Evolutionary conservation across 2,888 invertebrate genomes (phyloP).

Genomic region (Idaea aversata): DNA sequence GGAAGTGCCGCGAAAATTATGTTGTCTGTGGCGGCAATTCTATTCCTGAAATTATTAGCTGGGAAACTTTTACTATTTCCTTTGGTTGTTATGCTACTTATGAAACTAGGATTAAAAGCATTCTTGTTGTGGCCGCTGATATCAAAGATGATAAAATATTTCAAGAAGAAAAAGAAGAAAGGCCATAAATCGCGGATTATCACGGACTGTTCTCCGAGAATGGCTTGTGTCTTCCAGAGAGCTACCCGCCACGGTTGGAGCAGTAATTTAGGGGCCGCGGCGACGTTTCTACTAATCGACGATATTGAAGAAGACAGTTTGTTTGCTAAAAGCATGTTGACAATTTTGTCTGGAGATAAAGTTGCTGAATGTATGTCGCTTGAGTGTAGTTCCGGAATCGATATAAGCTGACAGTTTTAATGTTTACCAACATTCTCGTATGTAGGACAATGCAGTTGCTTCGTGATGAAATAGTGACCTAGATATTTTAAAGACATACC

Average conservation of each 20-base stretch:
- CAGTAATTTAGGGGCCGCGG: conserved; percentile 64
- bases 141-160: conserved; percentile 67
- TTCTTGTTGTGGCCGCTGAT: conserved; percentile 71
- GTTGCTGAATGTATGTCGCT: conserved; percentile 73
- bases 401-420: conserved; percentile 69
- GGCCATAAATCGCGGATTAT: conserved; percentile 58
- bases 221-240: conserved; percentile 65
- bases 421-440: conserved; percentile 49
- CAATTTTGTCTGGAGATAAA: conserved; percentile 66
- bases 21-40: conserved; percentile 66
- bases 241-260: conserved; percentile 55
- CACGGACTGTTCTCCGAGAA: conserved; percentile 64
- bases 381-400: conserved; percentile 69
- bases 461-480: conserved; percentile 39
- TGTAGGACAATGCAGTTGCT: conserved; percentile 48
- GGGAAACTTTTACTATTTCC: conserved; percentile 69
- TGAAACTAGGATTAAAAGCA: conserved; percentile 68
- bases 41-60: conserved; percentile 61
- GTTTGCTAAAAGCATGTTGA: conserved; percentile 63
- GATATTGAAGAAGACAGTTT: conserved; percentile 64
- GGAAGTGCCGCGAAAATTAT: conserved; percentile 73
- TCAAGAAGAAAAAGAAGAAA: conserved; percentile 70
- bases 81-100: conserved; percentile 55
- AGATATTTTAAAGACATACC: conserved; percentile 38
- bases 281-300: conserved; percentile 66